These are phyloP conservation scores for Cephus runcator DNA, from an alignment of 2,888 invertebrate genomes.

Conservation along the genomic window DNA sequence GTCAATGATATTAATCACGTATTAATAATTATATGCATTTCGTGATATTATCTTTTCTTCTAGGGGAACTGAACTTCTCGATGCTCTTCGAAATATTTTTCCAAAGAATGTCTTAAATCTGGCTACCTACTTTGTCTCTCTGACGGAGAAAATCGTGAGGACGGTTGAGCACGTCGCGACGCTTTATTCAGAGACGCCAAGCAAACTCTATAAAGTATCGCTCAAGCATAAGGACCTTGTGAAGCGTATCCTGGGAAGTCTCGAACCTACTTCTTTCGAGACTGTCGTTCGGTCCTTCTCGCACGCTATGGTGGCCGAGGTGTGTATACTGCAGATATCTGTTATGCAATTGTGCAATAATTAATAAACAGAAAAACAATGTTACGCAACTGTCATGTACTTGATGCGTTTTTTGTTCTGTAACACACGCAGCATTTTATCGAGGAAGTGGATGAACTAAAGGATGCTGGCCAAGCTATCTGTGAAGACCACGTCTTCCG, in stretches of 20 bases:
- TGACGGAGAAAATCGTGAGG: slow-evolving; percentile 42
- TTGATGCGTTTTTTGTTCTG: background rate
- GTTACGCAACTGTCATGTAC: background rate
- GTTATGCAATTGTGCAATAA: background rate
- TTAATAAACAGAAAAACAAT: background rate
- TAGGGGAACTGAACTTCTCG: slow-evolving; percentile 51
- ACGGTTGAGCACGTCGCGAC: slow-evolving; percentile 49
- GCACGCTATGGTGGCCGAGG: background rate
- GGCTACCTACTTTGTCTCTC: slow-evolving; percentile 46
- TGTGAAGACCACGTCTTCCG: slow-evolving; percentile 42
- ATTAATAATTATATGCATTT: background rate
- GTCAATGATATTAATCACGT: slow-evolving; percentile 15
- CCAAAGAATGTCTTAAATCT: slow-evolving; percentile 44
- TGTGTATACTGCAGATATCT: background rate
- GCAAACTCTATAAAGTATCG: slow-evolving; percentile 43
- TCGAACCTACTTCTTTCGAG: slow-evolving; percentile 46
- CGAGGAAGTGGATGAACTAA: slow-evolving; percentile 16
- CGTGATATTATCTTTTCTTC: slow-evolving; percentile 22
- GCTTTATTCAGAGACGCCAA: slow-evolving; percentile 43
- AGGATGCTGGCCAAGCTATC: slow-evolving; percentile 34
- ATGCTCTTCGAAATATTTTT: slow-evolving; percentile 42
- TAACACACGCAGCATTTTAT: slow-evolving; percentile 37
- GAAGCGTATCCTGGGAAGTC: slow-evolving; percentile 37
- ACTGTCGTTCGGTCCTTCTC: slow-evolving; percentile 46
- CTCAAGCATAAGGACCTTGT: slow-evolving; percentile 41